Evolutionary conservation across 37 sponge, comb jelly and placozoan species (phyloP).

Genomic region (Ephydatia muelleri): DNA sequence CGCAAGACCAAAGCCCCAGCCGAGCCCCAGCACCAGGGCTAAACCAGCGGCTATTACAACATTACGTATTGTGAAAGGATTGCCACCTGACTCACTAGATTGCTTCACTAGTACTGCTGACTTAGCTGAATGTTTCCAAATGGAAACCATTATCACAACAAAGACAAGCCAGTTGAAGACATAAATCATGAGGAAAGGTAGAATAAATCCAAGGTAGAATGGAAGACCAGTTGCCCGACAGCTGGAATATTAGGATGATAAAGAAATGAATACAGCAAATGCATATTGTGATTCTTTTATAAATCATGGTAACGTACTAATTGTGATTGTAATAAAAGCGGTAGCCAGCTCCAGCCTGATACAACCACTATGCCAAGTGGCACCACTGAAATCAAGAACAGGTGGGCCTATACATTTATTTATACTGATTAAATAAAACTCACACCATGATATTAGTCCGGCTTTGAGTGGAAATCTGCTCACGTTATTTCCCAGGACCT

Average conservation of each 20-base stretch:
- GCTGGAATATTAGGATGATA: too few species aligned
- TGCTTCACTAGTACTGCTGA: background rate
- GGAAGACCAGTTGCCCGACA: conserved; percentile 46
- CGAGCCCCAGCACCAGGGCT: conserved; percentile 61
- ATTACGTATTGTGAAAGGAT: background rate
- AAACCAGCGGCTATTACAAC: conserved; percentile 36
- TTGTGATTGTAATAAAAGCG: too few species aligned
- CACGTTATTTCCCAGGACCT: background rate
- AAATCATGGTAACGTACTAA: too few species aligned
- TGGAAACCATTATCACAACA: conserved; percentile 25
- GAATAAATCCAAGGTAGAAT: conserved; percentile 55
- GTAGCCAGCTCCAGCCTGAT: conserved; percentile 42
- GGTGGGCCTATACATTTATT: background rate
- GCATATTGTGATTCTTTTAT: too few species aligned
- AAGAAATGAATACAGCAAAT: background rate
- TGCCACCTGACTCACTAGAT: too few species aligned
- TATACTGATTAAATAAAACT: background rate
- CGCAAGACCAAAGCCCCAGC: conserved; percentile 63
- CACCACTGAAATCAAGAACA: conserved; percentile 18
- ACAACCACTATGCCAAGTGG: conserved; percentile 27
- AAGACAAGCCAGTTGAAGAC: conserved; percentile 62
- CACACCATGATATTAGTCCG: conserved; percentile 19
- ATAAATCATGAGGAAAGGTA: conserved; percentile 56
- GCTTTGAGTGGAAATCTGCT: background rate
- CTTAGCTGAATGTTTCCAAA: conserved; percentile 6